phyloP scores from a whole-genome alignment of 1,140 invertebrate species.

The Frieseomelitta varia region DNA sequence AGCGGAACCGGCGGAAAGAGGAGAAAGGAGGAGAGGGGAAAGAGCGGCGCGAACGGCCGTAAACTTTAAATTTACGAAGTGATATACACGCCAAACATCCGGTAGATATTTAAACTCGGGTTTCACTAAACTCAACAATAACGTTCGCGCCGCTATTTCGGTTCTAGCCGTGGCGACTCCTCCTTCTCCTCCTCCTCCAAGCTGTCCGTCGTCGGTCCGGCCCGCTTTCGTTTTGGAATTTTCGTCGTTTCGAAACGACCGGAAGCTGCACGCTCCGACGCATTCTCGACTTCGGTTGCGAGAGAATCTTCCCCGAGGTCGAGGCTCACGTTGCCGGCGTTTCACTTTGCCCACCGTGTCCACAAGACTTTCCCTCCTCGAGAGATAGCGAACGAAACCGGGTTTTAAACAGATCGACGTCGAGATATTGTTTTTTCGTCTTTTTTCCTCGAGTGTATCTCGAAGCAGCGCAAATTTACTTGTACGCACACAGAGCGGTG shows the following conservation, averaged over 20 bases:
- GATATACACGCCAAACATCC: slow-evolving; percentile 81
- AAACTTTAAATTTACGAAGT: slow-evolving; percentile 81
- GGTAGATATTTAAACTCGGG: slow-evolving; percentile 79
- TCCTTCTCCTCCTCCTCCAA: too few relatives aligned
- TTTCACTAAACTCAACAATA: slow-evolving; percentile 76
- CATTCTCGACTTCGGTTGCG: too few relatives aligned
- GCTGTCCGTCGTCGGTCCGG: too few relatives aligned
- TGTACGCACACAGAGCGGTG: background rate
- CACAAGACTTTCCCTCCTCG: slow-evolving; percentile 8
- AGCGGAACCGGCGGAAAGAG: background rate
- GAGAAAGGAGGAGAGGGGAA: background rate
- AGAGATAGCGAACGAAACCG: too few relatives aligned
- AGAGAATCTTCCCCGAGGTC: too few relatives aligned
- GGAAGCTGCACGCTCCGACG: too few relatives aligned
- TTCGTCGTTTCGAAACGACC: too few relatives aligned
- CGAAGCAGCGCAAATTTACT: background rate
- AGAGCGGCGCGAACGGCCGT: slow-evolving; percentile 66
- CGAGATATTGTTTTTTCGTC: background rate
- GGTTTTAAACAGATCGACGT: slow-evolving; percentile 2
- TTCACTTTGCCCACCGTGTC: too few relatives aligned
- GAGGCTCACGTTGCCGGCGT: too few relatives aligned
- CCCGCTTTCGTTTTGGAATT: too few relatives aligned
- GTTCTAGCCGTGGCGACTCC: slow-evolving; percentile 37
- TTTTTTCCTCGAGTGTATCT: background rate
- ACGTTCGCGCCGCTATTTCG: slow-evolving; percentile 72